Conservation (phyloP, 2,797 vertebrate species). For the Peromyscus attwateri region DNA sequence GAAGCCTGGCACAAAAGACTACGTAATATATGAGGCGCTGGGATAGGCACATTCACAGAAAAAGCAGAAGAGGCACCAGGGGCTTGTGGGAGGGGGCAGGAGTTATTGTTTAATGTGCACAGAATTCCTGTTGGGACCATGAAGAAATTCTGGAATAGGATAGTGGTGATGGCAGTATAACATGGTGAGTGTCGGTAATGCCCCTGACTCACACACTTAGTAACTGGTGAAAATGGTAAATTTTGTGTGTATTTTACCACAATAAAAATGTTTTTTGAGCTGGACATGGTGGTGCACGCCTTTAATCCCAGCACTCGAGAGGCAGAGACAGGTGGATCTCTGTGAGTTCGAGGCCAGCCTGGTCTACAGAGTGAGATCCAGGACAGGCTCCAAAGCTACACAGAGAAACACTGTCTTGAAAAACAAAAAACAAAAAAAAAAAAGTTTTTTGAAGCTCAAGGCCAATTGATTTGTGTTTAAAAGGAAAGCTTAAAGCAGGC, state of each 20-base stretch:
- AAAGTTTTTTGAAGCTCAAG: too few relatives aligned
- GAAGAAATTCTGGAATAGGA: not conserved
- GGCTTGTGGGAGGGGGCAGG: not conserved
- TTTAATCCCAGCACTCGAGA: too few relatives aligned
- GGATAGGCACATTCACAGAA: not conserved
- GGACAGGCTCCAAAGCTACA: too few relatives aligned
- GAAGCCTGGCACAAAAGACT: not conserved
- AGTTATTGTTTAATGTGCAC: not conserved
- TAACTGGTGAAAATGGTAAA: not conserved
- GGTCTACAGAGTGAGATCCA: too few relatives aligned
- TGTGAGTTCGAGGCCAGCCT: too few relatives aligned
- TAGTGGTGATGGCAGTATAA: not conserved
- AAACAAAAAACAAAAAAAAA: too few relatives aligned
- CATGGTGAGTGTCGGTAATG: not conserved
- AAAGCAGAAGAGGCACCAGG: not conserved
- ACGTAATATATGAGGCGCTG: not conserved
- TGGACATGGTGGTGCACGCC: too few relatives aligned
- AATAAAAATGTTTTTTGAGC: not conserved
- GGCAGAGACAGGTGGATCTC: too few relatives aligned
- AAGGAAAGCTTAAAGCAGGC: not conserved
- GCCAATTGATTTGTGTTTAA: not conserved
- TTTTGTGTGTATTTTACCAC: not conserved
- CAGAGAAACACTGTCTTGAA: too few relatives aligned
- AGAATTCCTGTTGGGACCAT: not conserved
- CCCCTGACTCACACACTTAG: not conserved